Evolutionary conservation across 2,113 vertebrate species (phyloP), one percentile per base, ranked within the genome.

Genomic region (Turdus rufiventris): DNA sequence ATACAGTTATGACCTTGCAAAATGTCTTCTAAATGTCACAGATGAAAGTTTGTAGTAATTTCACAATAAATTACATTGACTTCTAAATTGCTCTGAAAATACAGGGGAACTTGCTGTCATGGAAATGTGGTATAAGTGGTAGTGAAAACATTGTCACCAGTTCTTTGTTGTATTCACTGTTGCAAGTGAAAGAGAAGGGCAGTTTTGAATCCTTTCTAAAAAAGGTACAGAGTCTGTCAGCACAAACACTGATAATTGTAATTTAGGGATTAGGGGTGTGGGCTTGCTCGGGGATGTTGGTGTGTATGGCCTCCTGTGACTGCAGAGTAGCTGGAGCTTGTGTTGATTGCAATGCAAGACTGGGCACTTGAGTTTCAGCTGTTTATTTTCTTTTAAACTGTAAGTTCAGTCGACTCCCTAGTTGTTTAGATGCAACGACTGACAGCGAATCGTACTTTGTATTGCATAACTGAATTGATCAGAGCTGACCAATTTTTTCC

Each of bases 401-500:
- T n/a, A 71, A 66, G 24, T 82, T 83, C 17, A 10, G 10, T 88
- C 93, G 78, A 71, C 71, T 95, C 70, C 48, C 38, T 29, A 16
- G 65, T 62, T 70, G 42, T 72, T 91, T 56, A 80, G 79, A 80
- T 67, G 40, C 47, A 66, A 12, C 24, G 94, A 85, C n/a, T 91
- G 95, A 76, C 63, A 47, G 71, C 14, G 6, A 38, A 24, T 56
- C 90, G 65, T 47, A 53, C 45, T 68, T 56, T 36, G 9, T 24
- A 20, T 85, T 95, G 75, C 54, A 18, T 91, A 86, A 88, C 50
- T 91, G 56, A 25, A 73, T 95, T 93, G 91, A 96, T 96, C 62
- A 68, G 71, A 83, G 79, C n/a, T 85, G 94, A 90, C 85, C 75
- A 33, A 3, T 80, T 85, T 95, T 94, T 96, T 88, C 90, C 90